Percentiles rank a stretch among this genome's conserved stretches.
These are phyloP conservation scores for Trichosurus vulpecula DNA, from an alignment of 2,797 vertebrate genomes.

Conservation along the genomic window DNA sequence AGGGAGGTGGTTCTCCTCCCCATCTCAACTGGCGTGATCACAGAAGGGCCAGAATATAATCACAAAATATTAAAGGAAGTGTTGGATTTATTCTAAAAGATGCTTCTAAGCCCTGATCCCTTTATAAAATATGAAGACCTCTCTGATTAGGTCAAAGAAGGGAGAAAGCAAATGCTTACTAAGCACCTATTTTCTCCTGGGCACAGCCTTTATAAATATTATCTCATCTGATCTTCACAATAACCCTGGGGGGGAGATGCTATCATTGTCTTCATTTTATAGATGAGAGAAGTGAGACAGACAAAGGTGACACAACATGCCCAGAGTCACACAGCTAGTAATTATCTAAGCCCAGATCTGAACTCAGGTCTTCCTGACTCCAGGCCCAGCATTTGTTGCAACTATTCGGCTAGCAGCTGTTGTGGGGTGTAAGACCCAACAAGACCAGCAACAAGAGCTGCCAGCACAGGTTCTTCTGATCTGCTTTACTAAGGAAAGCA, in stretches of 20 bases:
- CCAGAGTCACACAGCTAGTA: neutral
- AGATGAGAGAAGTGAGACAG: neutral
- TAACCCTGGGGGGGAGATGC: neutral
- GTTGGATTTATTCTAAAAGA: neutral
- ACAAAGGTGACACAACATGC: neutral
- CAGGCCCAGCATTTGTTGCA: neutral
- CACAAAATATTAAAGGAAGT: neutral
- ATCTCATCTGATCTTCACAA: neutral
- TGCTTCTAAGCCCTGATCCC: neutral
- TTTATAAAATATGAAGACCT: neutral
- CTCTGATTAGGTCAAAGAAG: neutral
- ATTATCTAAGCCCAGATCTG: neutral
- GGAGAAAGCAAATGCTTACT: neutral
- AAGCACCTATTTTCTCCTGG: neutral
- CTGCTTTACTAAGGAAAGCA: too few species aligned
- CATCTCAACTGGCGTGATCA: neutral
- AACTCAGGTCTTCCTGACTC: neutral
- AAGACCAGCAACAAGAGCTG: too few species aligned
- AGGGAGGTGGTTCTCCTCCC: neutral
- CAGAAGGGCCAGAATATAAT: neutral
- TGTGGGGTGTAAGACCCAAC: too few species aligned
- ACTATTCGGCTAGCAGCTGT: too few species aligned
- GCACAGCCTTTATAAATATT: neutral
- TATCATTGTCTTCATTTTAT: neutral
- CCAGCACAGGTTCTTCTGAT: too few species aligned